Conservation (phyloP, 2,113 vertebrate species). For the Ailuropoda melanoleuca region DNA sequence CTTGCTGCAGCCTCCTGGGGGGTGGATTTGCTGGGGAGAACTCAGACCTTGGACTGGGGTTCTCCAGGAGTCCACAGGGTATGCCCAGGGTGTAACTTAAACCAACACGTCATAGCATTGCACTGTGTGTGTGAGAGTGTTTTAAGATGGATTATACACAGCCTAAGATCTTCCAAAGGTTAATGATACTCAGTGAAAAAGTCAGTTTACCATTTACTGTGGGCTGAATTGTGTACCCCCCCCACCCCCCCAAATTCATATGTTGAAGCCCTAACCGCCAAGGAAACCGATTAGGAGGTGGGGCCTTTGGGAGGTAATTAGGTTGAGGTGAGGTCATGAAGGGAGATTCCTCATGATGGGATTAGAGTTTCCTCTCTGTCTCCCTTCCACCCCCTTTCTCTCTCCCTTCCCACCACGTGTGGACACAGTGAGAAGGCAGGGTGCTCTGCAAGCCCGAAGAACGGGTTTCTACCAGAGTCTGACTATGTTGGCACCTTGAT, state of each 20-base stretch:
- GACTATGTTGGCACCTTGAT: neutral
- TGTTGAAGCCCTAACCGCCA: neutral
- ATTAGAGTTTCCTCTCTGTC: neutral
- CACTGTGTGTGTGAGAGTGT: neutral
- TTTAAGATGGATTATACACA: neutral
- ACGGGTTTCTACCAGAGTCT: neutral
- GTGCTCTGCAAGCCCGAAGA: neutral
- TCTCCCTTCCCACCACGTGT: neutral
- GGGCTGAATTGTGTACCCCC: neutral
- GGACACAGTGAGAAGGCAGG: neutral
- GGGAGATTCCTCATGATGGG: neutral
- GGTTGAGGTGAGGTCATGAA: neutral
- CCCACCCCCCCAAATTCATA: fast-evolving
- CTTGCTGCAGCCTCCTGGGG: neutral
- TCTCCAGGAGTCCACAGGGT: neutral
- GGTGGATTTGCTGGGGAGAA: neutral
- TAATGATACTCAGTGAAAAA: neutral
- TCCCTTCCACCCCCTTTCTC: neutral
- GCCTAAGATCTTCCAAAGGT: neutral
- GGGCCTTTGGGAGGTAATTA: neutral
- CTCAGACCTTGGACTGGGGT: neutral
- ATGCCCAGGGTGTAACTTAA: neutral
- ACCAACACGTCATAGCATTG: neutral
- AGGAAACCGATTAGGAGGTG: neutral
- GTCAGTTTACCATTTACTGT: neutral